Evolutionary conservation across 2,888 invertebrate genomes (phyloP), one percentile per base, ranked within the genome.

Genomic region (Brassicogethes aeneus): DNA sequence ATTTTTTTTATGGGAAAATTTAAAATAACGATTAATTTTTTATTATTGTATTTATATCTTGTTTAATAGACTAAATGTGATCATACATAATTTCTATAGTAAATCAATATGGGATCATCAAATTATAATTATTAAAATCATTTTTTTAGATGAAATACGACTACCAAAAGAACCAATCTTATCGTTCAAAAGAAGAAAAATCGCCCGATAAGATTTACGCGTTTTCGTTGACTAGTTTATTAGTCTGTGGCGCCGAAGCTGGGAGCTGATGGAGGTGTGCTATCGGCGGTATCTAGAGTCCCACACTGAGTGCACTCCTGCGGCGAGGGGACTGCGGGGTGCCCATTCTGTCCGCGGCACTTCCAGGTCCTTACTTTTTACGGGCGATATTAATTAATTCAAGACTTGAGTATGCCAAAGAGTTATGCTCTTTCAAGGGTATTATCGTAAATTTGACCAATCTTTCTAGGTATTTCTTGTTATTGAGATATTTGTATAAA

Each of bases 201-300:
- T 46, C 44, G 40, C 33, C 34, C 36, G 41, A 48, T 42, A 44
- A 51, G 46, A 61, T 61, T 62, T 62, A 63, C 57, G 53, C 51
- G 50, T 52, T 51, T 51, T 50, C 50, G 46, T 54, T 52, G 55
- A 59, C 60, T 62, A 61, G 61, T 63, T 63, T 63, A 62, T 62
- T 58, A 51, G 59, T 59, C 57, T 55, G 50, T 49, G 53, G 53
- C 48, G 51, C 45, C 50, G 50, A 50, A 53, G 48, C 53, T 53
- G 57, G 59, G 50, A 58, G 59, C 56, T 53, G 51, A 48, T 46
- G 54, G 56, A 60, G 58, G 61, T 61, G 62, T 56, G 56, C 54
- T 50, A 53, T 47, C 54, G 55, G 54, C 51, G 48, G 53, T 56
- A 56, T 48, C 45, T 43, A 51, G 47, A 32, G 50, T 43, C 56